phyloP scores from a whole-genome alignment of 2,113 vertebrate species.

The Eurystomus gularis region DNA sequence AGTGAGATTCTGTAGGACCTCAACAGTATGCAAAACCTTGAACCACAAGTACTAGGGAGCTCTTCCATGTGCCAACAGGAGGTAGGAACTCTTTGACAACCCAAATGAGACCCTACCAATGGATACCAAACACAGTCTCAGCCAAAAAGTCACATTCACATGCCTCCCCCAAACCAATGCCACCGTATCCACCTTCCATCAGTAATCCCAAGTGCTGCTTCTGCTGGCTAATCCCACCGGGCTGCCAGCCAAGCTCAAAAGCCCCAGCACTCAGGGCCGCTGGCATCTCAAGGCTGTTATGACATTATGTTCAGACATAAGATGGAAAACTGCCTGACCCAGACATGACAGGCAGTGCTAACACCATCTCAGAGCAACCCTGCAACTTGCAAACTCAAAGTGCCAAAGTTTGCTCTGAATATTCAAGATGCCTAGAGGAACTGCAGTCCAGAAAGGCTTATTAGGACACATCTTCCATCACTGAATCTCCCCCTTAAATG shows the following conservation, averaged over 20 bases:
- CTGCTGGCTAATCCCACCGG: neutral
- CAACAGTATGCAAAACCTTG: neutral
- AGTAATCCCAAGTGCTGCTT: neutral
- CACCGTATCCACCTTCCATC: neutral
- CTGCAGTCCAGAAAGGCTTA: neutral
- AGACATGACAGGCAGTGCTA: neutral
- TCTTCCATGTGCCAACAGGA: neutral
- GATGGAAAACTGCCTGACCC: neutral
- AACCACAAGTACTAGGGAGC: neutral
- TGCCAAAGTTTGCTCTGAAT: neutral
- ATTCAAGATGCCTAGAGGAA: neutral
- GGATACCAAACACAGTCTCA: neutral
- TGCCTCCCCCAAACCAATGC: neutral
- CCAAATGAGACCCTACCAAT: neutral
- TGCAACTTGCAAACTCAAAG: constrained; percentile 23
- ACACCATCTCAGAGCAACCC: neutral
- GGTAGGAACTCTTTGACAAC: neutral
- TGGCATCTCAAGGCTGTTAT: neutral
- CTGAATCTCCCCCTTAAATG: neutral
- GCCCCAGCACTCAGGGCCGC: fast-evolving
- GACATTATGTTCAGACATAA: neutral
- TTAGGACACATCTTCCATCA: neutral
- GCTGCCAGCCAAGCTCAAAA: neutral
- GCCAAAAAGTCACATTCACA: neutral
- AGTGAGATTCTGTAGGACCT: neutral